Conservation (phyloP, 1,140 invertebrate genomes). For the Popillia japonica region DNA sequence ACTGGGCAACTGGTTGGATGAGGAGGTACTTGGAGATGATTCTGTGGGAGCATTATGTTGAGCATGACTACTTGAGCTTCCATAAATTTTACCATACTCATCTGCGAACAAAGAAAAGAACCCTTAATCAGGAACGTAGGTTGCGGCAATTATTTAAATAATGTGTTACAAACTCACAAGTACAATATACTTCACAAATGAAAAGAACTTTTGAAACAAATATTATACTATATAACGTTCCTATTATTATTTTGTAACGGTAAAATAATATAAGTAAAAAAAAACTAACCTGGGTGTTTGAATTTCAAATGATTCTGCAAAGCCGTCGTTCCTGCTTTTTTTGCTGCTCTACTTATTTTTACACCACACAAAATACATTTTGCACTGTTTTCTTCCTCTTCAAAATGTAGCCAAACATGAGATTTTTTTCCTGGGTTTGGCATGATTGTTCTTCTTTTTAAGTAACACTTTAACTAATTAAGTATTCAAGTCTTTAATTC, state of each 20-base stretch:
- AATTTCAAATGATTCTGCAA: conserved; percentile 19
- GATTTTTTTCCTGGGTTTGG: conserved; percentile 5
- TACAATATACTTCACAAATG: too few relatives aligned
- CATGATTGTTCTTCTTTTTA: conserved; percentile 16
- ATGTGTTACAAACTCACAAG: too few relatives aligned
- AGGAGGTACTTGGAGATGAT: conserved; percentile 9
- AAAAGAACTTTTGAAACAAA: too few relatives aligned
- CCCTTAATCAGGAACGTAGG: too few relatives aligned
- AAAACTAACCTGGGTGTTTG: conserved; percentile 9
- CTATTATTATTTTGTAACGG: neutral
- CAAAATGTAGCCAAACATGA: conserved; percentile 1
- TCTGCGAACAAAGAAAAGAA: too few relatives aligned
- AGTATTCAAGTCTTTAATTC: neutral
- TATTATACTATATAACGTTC: neutral
- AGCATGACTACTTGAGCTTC: conserved; percentile 6
- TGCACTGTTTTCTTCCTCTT: conserved; percentile 6
- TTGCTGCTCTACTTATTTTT: conserved; percentile 15
- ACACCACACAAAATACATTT: conserved; percentile 18
- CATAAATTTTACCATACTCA: neutral
- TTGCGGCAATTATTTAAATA: too few relatives aligned
- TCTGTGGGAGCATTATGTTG: neutral
- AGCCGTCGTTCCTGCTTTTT: neutral
- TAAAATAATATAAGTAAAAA: conserved; percentile 13
- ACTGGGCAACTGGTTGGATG: conserved; percentile 3
- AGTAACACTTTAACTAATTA: conserved; percentile 8